Conservation (phyloP, 2,888 invertebrate species). For the Odontocerum albicorne region DNA sequence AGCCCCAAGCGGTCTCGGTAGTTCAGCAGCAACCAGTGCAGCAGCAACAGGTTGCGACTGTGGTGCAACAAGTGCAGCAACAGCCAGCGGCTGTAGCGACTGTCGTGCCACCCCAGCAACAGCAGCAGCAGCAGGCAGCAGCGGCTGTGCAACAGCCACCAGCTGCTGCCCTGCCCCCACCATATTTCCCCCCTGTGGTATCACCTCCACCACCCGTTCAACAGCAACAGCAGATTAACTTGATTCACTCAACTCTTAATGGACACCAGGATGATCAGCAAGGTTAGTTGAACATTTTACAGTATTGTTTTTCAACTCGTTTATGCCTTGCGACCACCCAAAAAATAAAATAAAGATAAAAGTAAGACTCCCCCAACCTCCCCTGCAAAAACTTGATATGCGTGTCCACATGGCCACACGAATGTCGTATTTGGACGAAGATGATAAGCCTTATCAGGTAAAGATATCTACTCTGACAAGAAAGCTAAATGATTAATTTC, state of each 20-base stretch:
- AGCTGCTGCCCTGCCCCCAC: constrained; percentile 33
- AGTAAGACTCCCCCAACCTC: too few relatives aligned
- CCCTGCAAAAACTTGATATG: too few relatives aligned
- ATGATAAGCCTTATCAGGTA: too few relatives aligned
- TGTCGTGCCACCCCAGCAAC: constrained; percentile 33
- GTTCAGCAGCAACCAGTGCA: constrained; percentile 41
- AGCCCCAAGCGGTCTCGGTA: constrained; percentile 35
- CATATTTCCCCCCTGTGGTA: constrained; percentile 41
- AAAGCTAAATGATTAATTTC: too few relatives aligned
- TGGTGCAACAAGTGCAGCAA: too few relatives aligned
- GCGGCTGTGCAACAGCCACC: constrained; percentile 19
- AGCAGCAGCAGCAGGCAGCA: constrained; percentile 10
- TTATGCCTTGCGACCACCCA: too few relatives aligned
- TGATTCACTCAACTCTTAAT: constrained; percentile 35
- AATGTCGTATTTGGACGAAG: too few relatives aligned
- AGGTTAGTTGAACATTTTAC: constrained; percentile 18
- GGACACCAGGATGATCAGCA: constrained; percentile 35
- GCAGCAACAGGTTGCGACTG: constrained; percentile 30
- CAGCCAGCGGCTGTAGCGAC: constrained; percentile 36
- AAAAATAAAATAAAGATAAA: too few relatives aligned
- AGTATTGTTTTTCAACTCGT: not conserved
- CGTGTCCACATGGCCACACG: too few relatives aligned
- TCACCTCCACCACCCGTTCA: constrained; percentile 44
- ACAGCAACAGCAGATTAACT: constrained; percentile 44
- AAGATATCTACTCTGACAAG: too few relatives aligned